Percentiles rank a stretch among this genome's conserved stretches.
Conservation (phyloP, 2,888 invertebrate species). For the Scaptomyza cyrtandrae region DNA sequence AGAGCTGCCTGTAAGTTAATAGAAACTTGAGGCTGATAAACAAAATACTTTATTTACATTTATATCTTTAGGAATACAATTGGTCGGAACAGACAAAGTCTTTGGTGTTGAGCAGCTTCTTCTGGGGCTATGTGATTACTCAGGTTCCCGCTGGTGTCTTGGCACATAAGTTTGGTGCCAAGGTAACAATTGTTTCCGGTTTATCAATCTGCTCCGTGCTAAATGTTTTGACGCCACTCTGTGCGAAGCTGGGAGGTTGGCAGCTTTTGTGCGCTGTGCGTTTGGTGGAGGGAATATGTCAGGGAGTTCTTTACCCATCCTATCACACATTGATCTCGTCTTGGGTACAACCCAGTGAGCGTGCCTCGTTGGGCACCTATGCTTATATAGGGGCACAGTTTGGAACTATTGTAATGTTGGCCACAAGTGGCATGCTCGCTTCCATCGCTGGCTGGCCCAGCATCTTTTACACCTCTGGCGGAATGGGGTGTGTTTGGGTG, state of each 20-base stretch:
- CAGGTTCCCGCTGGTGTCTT: conserved; percentile 88
- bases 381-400: conserved; percentile 88
- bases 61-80: conserved; percentile 85
- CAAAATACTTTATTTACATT: accelerated
- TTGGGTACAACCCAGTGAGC: conserved; percentile 89
- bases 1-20: conserved; percentile 78
- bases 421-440: conserved; percentile 88
- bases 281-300: conserved; percentile 89
- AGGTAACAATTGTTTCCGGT: conserved; percentile 86
- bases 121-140: conserved; percentile 88
- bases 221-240: conserved; percentile 88
- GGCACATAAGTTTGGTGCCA: conserved; percentile 89
- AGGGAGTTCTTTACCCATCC: conserved; percentile 90
- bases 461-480: conserved; percentile 88
- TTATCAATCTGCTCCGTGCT: conserved; percentile 87
- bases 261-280: conserved; percentile 87
- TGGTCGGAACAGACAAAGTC: conserved; percentile 87
- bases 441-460: conserved; percentile 88
- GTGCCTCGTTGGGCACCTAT: conserved; percentile 86
- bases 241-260: conserved; percentile 88
- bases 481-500: conserved; percentile 86
- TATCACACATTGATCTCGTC: conserved; percentile 90
- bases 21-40: accelerated
- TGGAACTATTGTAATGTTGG: conserved; percentile 89
- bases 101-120: conserved; percentile 88